Evolutionary conservation across 2,797 vertebrate species (phyloP).

Genomic region (Capromys pilorides): DNA sequence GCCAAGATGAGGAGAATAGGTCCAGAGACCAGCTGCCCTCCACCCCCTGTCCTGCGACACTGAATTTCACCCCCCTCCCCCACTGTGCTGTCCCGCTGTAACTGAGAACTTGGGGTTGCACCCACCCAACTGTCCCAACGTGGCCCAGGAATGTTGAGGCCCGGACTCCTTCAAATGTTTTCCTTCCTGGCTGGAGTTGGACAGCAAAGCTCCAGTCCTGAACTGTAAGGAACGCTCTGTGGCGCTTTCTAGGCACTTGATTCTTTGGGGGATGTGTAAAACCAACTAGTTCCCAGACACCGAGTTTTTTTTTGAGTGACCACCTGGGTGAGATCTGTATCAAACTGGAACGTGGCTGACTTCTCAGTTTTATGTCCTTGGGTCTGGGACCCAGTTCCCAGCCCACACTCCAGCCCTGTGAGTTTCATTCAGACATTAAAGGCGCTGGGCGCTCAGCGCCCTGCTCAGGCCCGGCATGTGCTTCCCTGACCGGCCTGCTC

Average conservation of each 20-base stretch:
- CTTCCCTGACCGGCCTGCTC: conserved; percentile 58
- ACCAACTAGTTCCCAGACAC: background rate
- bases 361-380: background rate
- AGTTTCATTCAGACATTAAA: conserved; percentile 32
- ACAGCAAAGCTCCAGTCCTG: background rate
- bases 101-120: conserved; percentile 81
- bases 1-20: conserved; percentile 69
- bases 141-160: background rate
- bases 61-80: conserved; percentile 79
- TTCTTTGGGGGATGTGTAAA: conserved; percentile 38
- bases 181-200: background rate
- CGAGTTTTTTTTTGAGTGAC: conserved; percentile 15
- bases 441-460: background rate
- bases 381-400: background rate
- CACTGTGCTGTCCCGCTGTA: conserved; percentile 73
- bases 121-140: conserved; percentile 5
- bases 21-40: conserved; percentile 65
- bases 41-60: conserved; percentile 62
- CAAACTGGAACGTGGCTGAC: background rate
- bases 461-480: conserved; percentile 62
- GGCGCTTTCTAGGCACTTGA: background rate
- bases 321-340: background rate
- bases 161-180: background rate
- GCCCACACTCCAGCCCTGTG: background rate
- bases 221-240: background rate